Conservation (phyloP, 2,888 invertebrate genomes). For the Platycheirus albimanus region DNA sequence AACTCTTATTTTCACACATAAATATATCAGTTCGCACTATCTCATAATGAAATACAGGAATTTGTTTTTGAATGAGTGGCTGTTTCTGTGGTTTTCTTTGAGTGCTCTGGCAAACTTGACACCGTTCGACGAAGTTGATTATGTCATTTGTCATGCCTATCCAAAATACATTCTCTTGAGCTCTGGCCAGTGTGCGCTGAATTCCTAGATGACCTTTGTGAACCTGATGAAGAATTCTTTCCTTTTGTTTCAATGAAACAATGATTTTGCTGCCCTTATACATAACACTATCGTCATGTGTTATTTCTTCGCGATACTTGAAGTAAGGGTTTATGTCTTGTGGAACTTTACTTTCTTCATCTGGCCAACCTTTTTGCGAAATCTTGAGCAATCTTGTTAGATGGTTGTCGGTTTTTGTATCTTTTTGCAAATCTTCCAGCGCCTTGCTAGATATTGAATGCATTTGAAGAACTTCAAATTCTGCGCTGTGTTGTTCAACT, state of each 20-base stretch:
- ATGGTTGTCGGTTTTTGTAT: background rate
- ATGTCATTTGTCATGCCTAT: constrained; percentile 14
- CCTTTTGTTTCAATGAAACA: background rate
- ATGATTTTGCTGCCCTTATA: constrained; percentile 29
- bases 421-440: background rate
- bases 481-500: background rate
- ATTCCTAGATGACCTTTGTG: background rate
- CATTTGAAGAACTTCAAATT: constrained; percentile 20
- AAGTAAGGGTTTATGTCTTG: background rate
- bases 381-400: constrained; percentile 2
- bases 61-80: constrained; percentile 16
- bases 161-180: background rate
- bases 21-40: constrained; percentile 27
- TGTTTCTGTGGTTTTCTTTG: constrained; percentile 18
- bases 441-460: constrained; percentile 7
- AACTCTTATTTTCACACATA: constrained; percentile 10
- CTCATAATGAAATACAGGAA: constrained; percentile 15
- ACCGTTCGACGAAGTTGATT: constrained; percentile 21
- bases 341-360: background rate
- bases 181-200: background rate
- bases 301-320: constrained; percentile 23
- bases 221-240: background rate
- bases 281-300: background rate
- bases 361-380: background rate
- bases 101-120: constrained; percentile 46